Evolutionary conservation across 2,113 vertebrate genomes (phyloP).

Genomic region (Natator depressus): DNA sequence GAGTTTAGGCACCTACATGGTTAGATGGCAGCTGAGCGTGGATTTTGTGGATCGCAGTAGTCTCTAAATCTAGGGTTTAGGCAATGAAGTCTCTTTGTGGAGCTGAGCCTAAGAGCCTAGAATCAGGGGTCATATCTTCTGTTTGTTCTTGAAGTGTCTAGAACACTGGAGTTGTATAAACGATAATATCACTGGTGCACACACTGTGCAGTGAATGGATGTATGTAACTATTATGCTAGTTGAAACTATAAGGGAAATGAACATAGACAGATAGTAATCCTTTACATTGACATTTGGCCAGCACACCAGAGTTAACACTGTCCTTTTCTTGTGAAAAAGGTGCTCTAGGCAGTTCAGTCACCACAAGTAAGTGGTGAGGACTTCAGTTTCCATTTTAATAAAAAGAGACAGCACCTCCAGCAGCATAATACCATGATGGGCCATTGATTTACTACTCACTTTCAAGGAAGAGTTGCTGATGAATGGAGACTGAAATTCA

Average conservation of each 20-base stretch:
- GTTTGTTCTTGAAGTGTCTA: background rate
- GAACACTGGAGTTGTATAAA: background rate
- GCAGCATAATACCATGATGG: accelerated
- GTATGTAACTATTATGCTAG: background rate
- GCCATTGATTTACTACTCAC: background rate
- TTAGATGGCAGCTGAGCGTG: too few species aligned
- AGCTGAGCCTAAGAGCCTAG: background rate
- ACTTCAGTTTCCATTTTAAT: background rate
- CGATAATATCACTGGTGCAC: background rate
- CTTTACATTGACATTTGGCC: background rate
- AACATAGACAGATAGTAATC: background rate
- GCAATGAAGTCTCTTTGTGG: background rate
- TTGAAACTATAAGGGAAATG: background rate
- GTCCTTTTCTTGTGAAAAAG: background rate
- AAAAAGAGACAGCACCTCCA: background rate
- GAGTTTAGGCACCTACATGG: too few species aligned
- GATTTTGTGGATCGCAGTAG: too few species aligned
- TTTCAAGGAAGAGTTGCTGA: background rate
- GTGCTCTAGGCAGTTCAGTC: background rate
- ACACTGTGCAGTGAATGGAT: accelerated
- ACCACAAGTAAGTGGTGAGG: background rate
- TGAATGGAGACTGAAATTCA: background rate
- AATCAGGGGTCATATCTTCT: background rate
- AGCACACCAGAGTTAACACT: background rate
- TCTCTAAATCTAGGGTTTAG: too few species aligned